Conservation (phyloP, 2,113 vertebrate species). For the Leucopsar rothschildi region DNA sequence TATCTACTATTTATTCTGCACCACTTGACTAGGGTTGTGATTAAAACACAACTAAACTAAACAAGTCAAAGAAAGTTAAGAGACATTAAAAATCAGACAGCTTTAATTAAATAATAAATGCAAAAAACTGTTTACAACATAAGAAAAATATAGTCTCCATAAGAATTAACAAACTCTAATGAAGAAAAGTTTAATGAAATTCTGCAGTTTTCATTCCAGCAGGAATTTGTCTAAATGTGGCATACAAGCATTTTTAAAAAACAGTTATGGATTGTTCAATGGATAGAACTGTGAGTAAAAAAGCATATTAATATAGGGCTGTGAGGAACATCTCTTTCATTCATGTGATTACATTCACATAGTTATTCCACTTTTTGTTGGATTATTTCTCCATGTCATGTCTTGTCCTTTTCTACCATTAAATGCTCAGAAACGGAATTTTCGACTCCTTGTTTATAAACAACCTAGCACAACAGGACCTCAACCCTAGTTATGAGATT, state of each 20-base stretch:
- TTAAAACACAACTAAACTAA: conserved; percentile 38
- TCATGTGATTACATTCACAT: not conserved
- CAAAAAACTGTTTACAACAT: not conserved
- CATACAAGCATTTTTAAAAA: not conserved
- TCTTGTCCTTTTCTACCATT: not conserved
- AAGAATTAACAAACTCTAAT: not conserved
- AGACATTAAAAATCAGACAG: not conserved
- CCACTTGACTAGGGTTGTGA: conserved; percentile 21
- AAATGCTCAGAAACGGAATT: not conserved
- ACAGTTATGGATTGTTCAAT: not conserved
- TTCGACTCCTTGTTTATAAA: not conserved
- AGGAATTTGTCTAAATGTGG: not conserved
- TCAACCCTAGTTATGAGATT: not conserved
- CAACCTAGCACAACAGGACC: not conserved
- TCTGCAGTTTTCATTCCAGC: not conserved
- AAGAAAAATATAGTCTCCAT: not conserved
- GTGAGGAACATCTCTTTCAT: not conserved
- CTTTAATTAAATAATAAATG: not conserved
- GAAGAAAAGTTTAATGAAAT: not conserved
- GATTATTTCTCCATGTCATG: not conserved
- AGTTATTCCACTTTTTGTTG: not conserved
- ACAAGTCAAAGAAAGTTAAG: conserved; percentile 1
- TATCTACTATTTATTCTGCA: conserved; percentile 47
- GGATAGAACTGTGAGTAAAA: not conserved
- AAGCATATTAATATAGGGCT: not conserved